A percentile compares a stretch with the other conserved stretches of the same genome.
Conservation (phyloP, 1,140 invertebrate genomes). For the Hylyphantes graminicola region DNA sequence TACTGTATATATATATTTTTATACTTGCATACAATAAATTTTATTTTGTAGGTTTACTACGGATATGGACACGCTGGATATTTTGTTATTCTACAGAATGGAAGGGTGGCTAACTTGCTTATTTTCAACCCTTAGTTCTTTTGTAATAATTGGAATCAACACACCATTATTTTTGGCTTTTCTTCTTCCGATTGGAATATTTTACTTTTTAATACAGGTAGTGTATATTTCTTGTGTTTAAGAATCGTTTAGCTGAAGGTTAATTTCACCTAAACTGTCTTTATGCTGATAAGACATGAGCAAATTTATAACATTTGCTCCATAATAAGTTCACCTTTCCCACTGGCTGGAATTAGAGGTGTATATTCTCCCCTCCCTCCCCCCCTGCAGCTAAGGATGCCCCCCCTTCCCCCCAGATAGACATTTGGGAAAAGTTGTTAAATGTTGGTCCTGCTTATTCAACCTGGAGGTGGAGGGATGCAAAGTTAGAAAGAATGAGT, state of each 20-base stretch:
- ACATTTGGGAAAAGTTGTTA: too few relatives aligned
- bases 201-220: slow-evolving; percentile 69
- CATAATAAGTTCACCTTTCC: too few relatives aligned
- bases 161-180: slow-evolving; percentile 66
- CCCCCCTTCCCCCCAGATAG: too few relatives aligned
- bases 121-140: slow-evolving; percentile 63
- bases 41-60: slow-evolving; percentile 59
- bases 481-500: too few relatives aligned
- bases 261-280: too few relatives aligned
- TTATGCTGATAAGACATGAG: too few relatives aligned
- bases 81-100: slow-evolving; percentile 65
- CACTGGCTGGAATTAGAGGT: too few relatives aligned
- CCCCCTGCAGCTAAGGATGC: too few relatives aligned
- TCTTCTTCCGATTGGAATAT: slow-evolving; percentile 66
- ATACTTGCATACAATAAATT: not conserved
- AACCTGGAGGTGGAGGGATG: too few relatives aligned
- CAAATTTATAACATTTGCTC: too few relatives aligned
- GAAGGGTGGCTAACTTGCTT: slow-evolving; percentile 64
- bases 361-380: too few relatives aligned
- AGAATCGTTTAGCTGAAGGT: not conserved
- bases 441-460: too few relatives aligned
- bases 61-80: slow-evolving; percentile 66
- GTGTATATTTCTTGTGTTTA: slow-evolving; percentile 7
- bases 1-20: not conserved
- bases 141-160: slow-evolving; percentile 66